These are phyloP conservation scores for Tangara arthus DNA, from an alignment of 2,797 vertebrate genomes.

Conservation along the genomic window DNA sequence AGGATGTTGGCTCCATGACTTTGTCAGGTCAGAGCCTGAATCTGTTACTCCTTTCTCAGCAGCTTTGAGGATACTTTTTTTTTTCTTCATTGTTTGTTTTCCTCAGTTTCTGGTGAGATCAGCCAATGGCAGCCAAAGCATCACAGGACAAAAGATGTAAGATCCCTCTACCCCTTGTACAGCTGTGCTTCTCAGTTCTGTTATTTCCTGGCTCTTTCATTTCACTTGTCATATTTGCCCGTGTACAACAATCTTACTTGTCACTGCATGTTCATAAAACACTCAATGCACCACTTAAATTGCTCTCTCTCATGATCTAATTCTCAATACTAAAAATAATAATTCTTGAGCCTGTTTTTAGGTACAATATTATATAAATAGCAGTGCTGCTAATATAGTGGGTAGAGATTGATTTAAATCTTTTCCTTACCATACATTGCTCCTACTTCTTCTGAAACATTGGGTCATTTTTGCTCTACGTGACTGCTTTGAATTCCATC, in stretches of 20 bases:
- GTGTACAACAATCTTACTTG: not conserved
- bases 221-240: not conserved
- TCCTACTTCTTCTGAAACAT: not conserved
- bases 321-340: constrained; percentile 67
- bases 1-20: not conserved
- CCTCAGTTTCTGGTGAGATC: not conserved
- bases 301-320: constrained; percentile 41
- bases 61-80: not conserved
- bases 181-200: not conserved
- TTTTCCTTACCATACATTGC: not conserved
- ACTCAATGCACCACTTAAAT: constrained; percentile 22
- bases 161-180: not conserved
- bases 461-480: not conserved
- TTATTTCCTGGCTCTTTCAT: not conserved
- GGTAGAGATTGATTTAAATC: not conserved
- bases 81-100: not conserved
- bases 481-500: not conserved
- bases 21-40: constrained; percentile 8
- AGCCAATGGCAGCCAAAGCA: not conserved
- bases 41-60: constrained; percentile 7
- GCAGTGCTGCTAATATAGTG: not conserved
- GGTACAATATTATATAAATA: not conserved
- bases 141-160: not conserved
- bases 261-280: constrained; percentile 58
- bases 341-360: constrained; percentile 57